Base-by-base conservation (phyloP, 2,113 vertebrate species). In the Nettapus auritus region DNA sequence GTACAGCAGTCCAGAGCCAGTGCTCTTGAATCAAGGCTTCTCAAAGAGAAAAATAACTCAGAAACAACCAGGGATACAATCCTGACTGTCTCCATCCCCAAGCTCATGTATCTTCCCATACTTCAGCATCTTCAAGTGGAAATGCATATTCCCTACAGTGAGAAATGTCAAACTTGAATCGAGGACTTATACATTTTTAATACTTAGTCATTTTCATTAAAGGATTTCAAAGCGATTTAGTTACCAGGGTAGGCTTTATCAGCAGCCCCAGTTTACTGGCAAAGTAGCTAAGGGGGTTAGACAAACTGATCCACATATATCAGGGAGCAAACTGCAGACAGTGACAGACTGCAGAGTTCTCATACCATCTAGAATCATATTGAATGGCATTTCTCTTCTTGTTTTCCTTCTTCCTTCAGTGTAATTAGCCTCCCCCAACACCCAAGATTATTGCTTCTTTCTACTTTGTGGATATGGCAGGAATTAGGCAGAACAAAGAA, bases 21-120 rank as follows among this genome's bases (percentile, higher is more conserved):
- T 63, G 38, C 52, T 92, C 71, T 52, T 85, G 81, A 62, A 96
- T 90, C 85, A 94, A 94, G 57, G 82, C 38, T 50, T 50, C 81
- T 74, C 36, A 63, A 91, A 5, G 59, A 94, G 90, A 16, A 86
- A 86, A 96, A 91, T 48, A 97, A 94, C 91, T 95, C 75, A 95
- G 73, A 63, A 83, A 42, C 63, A 92, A 74, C 29, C 50, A 85
- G 75, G 82, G 93, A 93, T 82, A 94, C 44, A 40, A 48, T 92
- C 56, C 50, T 50, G 28, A 20, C 33, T 74, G 26, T 89, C 76
- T 82, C 34, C 85, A 63, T 8, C 66, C 69, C 95, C 46, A 44
- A 86, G 52, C 63, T 73, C 82, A 63, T 75, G 86, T 84, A 66
- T 48, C 62, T 95, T 93, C 44, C 80, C 67, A 83, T 40, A 59